These are phyloP conservation scores for Typhlichthys subterraneus DNA, from an alignment of 2,797 vertebrate genomes.

Conservation along the genomic window DNA sequence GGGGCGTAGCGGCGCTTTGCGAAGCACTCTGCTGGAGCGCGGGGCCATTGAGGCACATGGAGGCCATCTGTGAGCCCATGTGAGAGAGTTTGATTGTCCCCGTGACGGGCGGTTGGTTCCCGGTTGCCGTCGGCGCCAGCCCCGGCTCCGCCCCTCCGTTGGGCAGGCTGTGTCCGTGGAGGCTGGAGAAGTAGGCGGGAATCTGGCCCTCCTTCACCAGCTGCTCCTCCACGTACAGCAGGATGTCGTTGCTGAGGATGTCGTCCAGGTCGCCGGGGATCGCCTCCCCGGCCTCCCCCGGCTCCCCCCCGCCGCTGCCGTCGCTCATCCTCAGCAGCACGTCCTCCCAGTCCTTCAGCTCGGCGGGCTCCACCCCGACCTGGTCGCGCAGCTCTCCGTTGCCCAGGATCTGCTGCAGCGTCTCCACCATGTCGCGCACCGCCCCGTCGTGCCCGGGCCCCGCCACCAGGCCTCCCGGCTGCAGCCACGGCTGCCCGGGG, in stretches of 20 bases:
- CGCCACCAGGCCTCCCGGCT: conserved; percentile 13
- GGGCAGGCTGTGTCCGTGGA: conserved; percentile 44
- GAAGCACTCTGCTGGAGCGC: conserved; percentile 31
- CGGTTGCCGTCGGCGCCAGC: conserved; percentile 6
- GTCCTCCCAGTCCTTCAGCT: conserved; percentile 79
- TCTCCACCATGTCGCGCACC: conserved; percentile 70
- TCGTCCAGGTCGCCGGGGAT: conserved; percentile 49
- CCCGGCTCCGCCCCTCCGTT: conserved; percentile 12
- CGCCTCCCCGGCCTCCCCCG: too few relatives aligned
- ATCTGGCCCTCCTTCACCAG: conserved; percentile 58
- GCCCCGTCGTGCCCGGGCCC: conserved; percentile 54
- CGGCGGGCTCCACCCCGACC: conserved; percentile 28
- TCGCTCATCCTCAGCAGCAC: conserved; percentile 67
- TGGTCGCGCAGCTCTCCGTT: conserved; percentile 29
- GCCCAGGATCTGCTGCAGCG: conserved; percentile 72
- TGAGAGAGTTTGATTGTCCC: conserved; percentile 61
- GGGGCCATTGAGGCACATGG: conserved; percentile 28
- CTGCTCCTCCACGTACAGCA: conserved; percentile 71
- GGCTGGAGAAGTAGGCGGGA: conserved; percentile 33
- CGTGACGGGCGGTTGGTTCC: neutral
- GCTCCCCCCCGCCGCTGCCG: conserved; percentile 8
- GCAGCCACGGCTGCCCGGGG: conserved; percentile 59
- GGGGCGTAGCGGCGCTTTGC: conserved; percentile 19
- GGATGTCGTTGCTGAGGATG: conserved; percentile 60
- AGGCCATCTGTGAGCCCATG: conserved; percentile 45